Base-by-base conservation (phyloP, 2,888 invertebrate genomes). In the Schizaphis graminum region DNA sequence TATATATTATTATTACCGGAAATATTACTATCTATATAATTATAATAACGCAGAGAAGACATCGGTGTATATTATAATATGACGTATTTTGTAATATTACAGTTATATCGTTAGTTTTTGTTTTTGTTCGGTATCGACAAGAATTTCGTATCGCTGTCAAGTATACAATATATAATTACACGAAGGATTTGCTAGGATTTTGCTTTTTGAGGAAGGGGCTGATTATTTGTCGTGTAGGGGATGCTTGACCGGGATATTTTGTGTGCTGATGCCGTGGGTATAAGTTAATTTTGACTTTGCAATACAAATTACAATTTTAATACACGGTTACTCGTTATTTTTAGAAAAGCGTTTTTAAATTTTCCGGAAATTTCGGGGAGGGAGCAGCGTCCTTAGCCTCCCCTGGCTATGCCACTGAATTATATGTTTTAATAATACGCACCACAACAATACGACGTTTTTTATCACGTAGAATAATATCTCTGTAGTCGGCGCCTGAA, bases 41-140 rank as follows among this genome's bases (percentile, higher is more conserved):
- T 89, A 89, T 49, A 67, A 67, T 91, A 91, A 91, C 90, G 67
- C 49, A 53, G 35, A 91, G 49, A 91, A 67, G 90, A 90, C 61
- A 61, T 67, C 56, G 26, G 35, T 24, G 44, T 53, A 35, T 41
- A 41, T 41, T 89, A 86, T 87, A 87, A 56, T 88, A 56, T 21
- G n/a, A 53, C 11, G 24, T 88, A 47, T 86, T 16, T 86, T 86
- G 86, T 47, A 28, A n/a, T 77, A 77, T 86, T 86, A 49, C 28
- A 13, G 86, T 86, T 28, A 47, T 86, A 16, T 16, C 5, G 8
- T 77, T 35, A 67, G n/a, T 77, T 77, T 77, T 35, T 35, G 67
- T 77, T 77, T 77, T 77, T 77, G 35, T 35, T 77, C 67, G 67
- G 67, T 35, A 77, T 77, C 7, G n/a, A 35, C 16, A 77, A 77